Conservation (phyloP, 2,888 invertebrate genomes). For the Tipula confusa region DNA sequence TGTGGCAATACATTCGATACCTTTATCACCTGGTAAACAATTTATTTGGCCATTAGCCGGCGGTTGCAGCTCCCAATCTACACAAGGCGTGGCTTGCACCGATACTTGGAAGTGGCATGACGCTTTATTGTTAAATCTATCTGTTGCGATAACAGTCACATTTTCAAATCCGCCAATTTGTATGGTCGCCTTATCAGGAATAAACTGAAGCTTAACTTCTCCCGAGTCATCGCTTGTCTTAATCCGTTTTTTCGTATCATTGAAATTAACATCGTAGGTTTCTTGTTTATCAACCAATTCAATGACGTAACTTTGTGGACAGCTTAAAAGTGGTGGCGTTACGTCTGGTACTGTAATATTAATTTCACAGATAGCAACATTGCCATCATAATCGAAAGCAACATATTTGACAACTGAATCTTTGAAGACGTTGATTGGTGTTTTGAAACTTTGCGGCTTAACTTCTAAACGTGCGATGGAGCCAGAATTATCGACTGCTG, state of each 20-base stretch:
- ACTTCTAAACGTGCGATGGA: slow-evolving; percentile 90
- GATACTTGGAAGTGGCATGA: slow-evolving; percentile 90
- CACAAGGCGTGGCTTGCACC: slow-evolving; percentile 89
- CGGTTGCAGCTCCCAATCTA: slow-evolving; percentile 87
- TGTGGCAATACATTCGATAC: slow-evolving; percentile 82
- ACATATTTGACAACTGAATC: slow-evolving; percentile 92
- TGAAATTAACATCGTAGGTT: slow-evolving; percentile 85
- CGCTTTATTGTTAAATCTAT: slow-evolving; percentile 82
- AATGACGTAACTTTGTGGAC: slow-evolving; percentile 91
- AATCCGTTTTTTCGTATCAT: slow-evolving; percentile 78
- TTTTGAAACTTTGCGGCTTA: slow-evolving; percentile 85
- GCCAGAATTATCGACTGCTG: slow-evolving; percentile 92
- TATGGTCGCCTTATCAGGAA: slow-evolving; percentile 79
- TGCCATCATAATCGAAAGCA: slow-evolving; percentile 95
- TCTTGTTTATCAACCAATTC: slow-evolving; percentile 87
- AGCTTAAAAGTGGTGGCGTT: slow-evolving; percentile 83
- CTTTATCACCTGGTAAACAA: slow-evolving; percentile 74
- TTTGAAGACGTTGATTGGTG: slow-evolving; percentile 81
- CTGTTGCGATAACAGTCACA: slow-evolving; percentile 83
- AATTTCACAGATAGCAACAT: slow-evolving; percentile 94
- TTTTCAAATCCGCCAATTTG: slow-evolving; percentile 85
- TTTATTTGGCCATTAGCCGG: slow-evolving; percentile 86
- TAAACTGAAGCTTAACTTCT: slow-evolving; percentile 75
- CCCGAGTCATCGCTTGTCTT: slow-evolving; percentile 86
- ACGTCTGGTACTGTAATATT: slow-evolving; percentile 93